These are phyloP conservation scores for Odontamblyopus rebecca DNA, from an alignment of 2,797 vertebrate genomes.

Conservation along the genomic window DNA sequence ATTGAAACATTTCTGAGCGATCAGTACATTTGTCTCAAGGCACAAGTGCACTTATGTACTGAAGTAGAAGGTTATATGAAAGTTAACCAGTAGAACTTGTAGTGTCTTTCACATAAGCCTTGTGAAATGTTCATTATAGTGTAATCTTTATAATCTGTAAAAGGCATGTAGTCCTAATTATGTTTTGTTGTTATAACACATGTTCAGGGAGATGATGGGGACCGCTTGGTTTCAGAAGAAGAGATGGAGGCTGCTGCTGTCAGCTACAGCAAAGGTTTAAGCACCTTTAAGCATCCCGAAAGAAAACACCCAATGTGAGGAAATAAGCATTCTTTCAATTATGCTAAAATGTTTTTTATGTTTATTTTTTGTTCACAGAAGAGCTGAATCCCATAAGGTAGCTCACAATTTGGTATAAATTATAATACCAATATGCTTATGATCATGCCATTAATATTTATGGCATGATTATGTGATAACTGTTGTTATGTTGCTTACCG, in stretches of 20 bases:
- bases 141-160: not conserved
- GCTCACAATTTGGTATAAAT: not conserved
- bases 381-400: not conserved
- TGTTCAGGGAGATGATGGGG: slow-evolving; percentile 68
- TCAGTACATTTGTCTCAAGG: slow-evolving; percentile 29
- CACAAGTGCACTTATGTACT: slow-evolving; percentile 17
- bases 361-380: not conserved
- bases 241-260: slow-evolving; percentile 79
- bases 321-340: not conserved
- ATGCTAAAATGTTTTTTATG: not conserved
- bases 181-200: not conserved
- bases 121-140: not conserved
- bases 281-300: slow-evolving; percentile 22
- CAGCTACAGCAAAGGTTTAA: slow-evolving; percentile 73
- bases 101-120: not conserved
- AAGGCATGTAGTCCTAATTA: not conserved
- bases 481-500: not conserved
- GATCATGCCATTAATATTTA: not conserved
- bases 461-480: not conserved
- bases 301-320: slow-evolving; percentile 85
- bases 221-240: slow-evolving; percentile 76
- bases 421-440: not conserved
- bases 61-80: slow-evolving; percentile 2
- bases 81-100: not conserved
- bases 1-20: slow-evolving; percentile 17